These are phyloP conservation scores for Melanostigma gelatinosum DNA, from an alignment of 2,113 vertebrate species.

Conservation along the genomic window DNA sequence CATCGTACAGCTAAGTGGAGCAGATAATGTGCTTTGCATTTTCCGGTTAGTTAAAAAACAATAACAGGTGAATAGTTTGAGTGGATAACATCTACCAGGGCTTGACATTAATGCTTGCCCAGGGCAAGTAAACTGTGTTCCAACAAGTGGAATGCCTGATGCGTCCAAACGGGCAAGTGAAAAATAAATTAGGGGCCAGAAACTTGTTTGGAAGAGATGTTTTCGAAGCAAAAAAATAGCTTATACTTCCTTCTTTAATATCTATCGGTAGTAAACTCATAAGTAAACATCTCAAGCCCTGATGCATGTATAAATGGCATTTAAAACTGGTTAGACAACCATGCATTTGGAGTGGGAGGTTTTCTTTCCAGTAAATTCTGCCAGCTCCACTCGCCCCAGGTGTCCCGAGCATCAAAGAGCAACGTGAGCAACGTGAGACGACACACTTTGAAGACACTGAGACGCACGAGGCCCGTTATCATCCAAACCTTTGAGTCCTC, in stretches of 20 bases:
- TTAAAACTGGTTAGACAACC: slow-evolving; percentile 57
- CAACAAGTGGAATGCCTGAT: too few species aligned
- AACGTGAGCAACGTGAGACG: slow-evolving; percentile 40
- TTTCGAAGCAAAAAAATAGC: background rate
- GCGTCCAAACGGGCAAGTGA: too few species aligned
- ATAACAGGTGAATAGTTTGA: slow-evolving; percentile 1
- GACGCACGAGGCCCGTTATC: slow-evolving; percentile 56
- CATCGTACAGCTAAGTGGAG: slow-evolving; percentile 8
- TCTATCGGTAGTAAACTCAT: background rate
- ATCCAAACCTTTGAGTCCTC: slow-evolving; percentile 48
- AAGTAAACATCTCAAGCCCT: background rate
- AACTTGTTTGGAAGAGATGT: too few species aligned
- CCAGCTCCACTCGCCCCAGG: slow-evolving; percentile 60
- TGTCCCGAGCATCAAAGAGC: slow-evolving; percentile 67
- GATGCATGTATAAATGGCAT: slow-evolving; percentile 10
- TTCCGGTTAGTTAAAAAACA: slow-evolving; percentile 20
- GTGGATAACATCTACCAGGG: slow-evolving; percentile 7
- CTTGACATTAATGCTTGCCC: too few species aligned
- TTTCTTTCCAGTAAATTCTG: slow-evolving; percentile 39
- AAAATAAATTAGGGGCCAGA: too few species aligned
- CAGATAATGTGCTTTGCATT: background rate
- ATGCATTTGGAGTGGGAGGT: slow-evolving; percentile 48
- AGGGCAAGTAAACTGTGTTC: too few species aligned
- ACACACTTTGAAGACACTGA: slow-evolving; percentile 40
- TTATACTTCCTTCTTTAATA: background rate